Percentiles rank a stretch among this genome's conserved stretches.
These are phyloP conservation scores for Lindbergichthys nudifrons DNA, from an alignment of 2,797 vertebrate genomes.

Conservation along the genomic window DNA sequence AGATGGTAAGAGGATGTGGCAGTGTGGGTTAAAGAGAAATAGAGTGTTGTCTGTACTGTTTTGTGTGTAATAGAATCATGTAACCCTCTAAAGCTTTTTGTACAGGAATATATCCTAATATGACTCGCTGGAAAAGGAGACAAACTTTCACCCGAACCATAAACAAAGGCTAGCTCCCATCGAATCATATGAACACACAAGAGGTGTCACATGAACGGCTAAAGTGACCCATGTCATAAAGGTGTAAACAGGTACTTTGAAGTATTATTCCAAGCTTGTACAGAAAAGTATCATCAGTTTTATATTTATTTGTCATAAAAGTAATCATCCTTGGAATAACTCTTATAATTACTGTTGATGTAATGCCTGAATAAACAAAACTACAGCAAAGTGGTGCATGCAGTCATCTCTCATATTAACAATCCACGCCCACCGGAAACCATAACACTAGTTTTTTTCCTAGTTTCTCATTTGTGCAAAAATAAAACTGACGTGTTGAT, in stretches of 20 bases:
- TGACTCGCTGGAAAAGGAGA: no score
- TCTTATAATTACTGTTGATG: conserved; percentile 33
- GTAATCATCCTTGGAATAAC: conserved; percentile 26
- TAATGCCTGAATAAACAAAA: conserved; percentile 57
- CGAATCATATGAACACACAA: no score
- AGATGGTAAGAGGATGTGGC: conserved; percentile 17
- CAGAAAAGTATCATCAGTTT: conserved; percentile 11
- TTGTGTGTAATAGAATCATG: no score
- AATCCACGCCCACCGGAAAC: not conserved
- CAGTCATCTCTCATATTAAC: not conserved
- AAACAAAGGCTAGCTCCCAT: no score
- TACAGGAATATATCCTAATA: no score
- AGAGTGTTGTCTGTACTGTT: not conserved
- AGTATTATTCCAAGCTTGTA: conserved; percentile 11
- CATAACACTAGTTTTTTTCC: not conserved
- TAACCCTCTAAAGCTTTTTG: not conserved
- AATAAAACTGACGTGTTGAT: conserved; percentile 44
- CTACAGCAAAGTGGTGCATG: conserved; percentile 4
- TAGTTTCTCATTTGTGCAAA: conserved; percentile 30
- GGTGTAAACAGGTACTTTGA: conserved; percentile 36
- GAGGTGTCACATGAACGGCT: not conserved
- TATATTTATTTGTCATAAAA: conserved; percentile 67
- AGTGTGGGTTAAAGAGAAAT: not conserved
- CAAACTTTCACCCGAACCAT: no score
- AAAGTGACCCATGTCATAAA: not conserved